Evolutionary conservation across 2,113 vertebrate species (phyloP), one percentile per base, ranked within the genome.

Genomic region (Scomber scombrus): DNA sequence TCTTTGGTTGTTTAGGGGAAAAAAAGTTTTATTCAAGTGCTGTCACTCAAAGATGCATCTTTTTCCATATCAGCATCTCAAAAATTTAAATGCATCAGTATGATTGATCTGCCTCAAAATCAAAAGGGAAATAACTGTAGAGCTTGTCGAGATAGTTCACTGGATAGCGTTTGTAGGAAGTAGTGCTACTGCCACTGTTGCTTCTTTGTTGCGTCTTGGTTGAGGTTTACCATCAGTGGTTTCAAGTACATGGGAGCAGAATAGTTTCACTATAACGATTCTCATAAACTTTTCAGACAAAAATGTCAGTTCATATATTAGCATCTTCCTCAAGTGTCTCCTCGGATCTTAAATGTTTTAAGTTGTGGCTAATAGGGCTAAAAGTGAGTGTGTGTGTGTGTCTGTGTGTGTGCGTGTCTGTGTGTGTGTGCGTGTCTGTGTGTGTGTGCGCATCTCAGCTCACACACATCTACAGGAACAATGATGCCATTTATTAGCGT

Each of bases 301-400:
- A 85, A 72, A 87, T 89, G 81, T 88, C 88, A 84, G 75, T 91
- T 90, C 81, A 82, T 68, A 85, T 94, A 90, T 92, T 89, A 82
- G 85, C 65, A 43, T 78, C 61, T 85, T 51, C 76, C 54, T 78
- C 67, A 69, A 89, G 71, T 85, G 75, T 68, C 88, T 85, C 47
- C 34, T 81, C 64, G 23, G 72, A 88, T 89, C 72, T 85, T 88
- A 78, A 89, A 90, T 88, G 60, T 86, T 93, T 84, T 81, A 91
- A 92, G 86, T 91, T 83, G 69, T 79, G n/a, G 29, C 84, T 95
- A 95, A 94, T 94, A 91, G 89, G 93, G 77, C 80, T 78, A 74
- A 93, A 92, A 88, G 61, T 71, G 57, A 79, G 51, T 45, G 40
- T 67, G 46, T 52, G 23, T 80, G 73, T 50, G 67, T 77, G 51